Conservation (phyloP, 2,888 invertebrate genomes). For the Hofmannophila pseudospretella region DNA sequence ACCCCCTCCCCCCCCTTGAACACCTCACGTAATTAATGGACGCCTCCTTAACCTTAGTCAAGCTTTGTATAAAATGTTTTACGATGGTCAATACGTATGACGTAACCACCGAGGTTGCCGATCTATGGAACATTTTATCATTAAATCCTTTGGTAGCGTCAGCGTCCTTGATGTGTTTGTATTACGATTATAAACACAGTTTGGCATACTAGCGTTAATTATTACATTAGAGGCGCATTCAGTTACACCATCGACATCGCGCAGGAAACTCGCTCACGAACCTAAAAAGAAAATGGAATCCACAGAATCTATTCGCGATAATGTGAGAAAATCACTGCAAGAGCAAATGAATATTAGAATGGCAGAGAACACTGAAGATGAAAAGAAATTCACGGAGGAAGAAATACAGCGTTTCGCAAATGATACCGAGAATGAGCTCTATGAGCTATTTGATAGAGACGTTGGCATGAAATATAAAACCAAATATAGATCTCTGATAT, state of each 20-base stretch:
- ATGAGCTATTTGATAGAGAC: conserved; percentile 87
- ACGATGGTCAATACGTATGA: conserved; percentile 8
- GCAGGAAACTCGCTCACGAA: conserved; percentile 54
- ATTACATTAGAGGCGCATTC: conserved; percentile 48
- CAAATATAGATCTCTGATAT: conserved; percentile 93
- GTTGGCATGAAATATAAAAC: conserved; percentile 93
- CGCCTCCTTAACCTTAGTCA: too few relatives aligned
- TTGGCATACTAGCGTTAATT: conserved; percentile 50
- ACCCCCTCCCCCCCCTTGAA: too few relatives aligned
- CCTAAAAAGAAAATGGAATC: conserved; percentile 51
- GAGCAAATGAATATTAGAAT: conserved; percentile 64
- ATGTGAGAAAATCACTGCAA: conserved; percentile 87
- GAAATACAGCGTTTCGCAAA: conserved; percentile 82
- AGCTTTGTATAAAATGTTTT: too few relatives aligned
- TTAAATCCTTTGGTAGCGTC: conserved; percentile 23
- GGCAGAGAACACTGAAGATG: conserved; percentile 54
- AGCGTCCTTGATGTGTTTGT: conserved; percentile 56
- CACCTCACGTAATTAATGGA: too few relatives aligned
- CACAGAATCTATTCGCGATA: conserved; percentile 86
- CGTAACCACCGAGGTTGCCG: conserved; percentile 11
- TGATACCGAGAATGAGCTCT: conserved; percentile 91
- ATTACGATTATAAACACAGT: conserved; percentile 47
- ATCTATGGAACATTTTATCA: conserved; percentile 16
- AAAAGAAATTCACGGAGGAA: conserved; percentile 70
- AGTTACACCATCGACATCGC: conserved; percentile 56